A percentile compares a stretch with the other conserved stretches of the same genome.
phyloP scores from a whole-genome alignment of 2,113 vertebrate genomes.

The Gambusia holbrooki region DNA sequence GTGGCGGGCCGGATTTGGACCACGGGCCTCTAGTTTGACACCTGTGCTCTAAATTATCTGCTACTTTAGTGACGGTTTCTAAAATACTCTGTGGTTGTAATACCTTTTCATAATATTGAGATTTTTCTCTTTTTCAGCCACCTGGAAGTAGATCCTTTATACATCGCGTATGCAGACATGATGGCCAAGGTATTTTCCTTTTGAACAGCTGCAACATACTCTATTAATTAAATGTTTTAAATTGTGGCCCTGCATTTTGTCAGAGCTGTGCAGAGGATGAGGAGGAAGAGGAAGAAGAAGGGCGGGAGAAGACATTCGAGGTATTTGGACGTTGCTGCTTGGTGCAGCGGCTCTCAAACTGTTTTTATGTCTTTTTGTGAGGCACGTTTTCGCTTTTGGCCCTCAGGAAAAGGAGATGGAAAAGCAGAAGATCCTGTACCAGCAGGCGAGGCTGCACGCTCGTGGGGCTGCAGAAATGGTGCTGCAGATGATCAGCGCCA shows the following conservation, averaged over 20 bases:
- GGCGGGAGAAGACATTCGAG: slow-evolving; percentile 97
- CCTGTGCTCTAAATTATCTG: background rate
- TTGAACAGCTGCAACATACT: background rate
- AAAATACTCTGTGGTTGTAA: background rate
- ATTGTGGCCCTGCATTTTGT: slow-evolving; percentile 7
- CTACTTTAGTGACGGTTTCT: background rate
- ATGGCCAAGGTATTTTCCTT: slow-evolving; percentile 92
- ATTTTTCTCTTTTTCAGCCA: slow-evolving; percentile 75
- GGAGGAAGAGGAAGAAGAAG: slow-evolving; percentile 89
- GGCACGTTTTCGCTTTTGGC: background rate
- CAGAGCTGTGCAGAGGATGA: slow-evolving; percentile 86
- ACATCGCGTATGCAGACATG: slow-evolving; percentile 97
- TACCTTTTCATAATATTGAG: background rate
- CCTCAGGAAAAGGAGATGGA: slow-evolving; percentile 98
- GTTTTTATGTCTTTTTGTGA: background rate
- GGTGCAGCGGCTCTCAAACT: background rate
- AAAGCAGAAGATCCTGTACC: slow-evolving; percentile 96
- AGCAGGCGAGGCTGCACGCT: slow-evolving; percentile 95
- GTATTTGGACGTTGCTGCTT: slow-evolving; percentile 59
- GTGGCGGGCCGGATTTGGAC: too few relatives aligned
- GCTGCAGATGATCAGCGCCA: slow-evolving; percentile 97
- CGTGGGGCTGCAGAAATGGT: slow-evolving; percentile 97
- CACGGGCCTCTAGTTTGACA: too few relatives aligned
- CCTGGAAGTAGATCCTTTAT: slow-evolving; percentile 91
- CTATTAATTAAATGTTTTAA: background rate